Evolutionary conservation across 2,888 invertebrate species (phyloP).

Genomic region (Rotaria sp.): DNA sequence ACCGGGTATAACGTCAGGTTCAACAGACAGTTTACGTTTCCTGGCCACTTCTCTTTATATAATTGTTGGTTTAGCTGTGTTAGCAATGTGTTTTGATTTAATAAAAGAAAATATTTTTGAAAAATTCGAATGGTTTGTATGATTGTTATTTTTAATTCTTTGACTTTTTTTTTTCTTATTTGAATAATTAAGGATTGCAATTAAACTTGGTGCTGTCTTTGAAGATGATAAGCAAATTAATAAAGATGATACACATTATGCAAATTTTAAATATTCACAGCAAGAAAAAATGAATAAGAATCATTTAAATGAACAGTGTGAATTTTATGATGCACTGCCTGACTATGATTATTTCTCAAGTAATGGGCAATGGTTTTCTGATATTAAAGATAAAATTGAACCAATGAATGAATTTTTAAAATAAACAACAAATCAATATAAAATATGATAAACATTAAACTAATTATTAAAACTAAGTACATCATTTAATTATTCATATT

Average conservation of each 20-base stretch:
- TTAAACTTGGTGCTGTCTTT: not conserved
- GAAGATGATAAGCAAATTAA: not conserved
- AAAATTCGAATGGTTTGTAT: conserved; percentile 45
- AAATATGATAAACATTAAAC: not conserved
- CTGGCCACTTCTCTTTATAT: conserved; percentile 48
- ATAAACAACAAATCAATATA: not conserved
- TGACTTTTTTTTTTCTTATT: not conserved
- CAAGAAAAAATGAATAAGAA: not conserved
- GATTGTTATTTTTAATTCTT: not conserved
- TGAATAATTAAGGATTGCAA: not conserved
- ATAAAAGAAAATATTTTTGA: conserved; percentile 55
- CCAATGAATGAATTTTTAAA: not conserved
- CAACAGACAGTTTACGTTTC: conserved; percentile 29
- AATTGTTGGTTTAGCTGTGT: conserved; percentile 48
- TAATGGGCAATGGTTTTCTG: not conserved
- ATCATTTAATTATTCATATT: too few relatives aligned
- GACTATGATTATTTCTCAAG: not conserved
- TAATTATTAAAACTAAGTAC: not conserved
- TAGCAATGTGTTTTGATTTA: conserved; percentile 55
- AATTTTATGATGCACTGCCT: not conserved
- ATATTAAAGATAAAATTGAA: not conserved
- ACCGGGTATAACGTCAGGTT: conserved; percentile 32
- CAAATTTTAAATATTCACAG: not conserved
- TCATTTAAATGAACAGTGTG: not conserved
- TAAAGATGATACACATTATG: not conserved